Percentiles rank a stretch among this genome's conserved stretches.
Evolutionary conservation across 1,140 invertebrate species (phyloP).

Genomic region (Eupristina koningsbergeri): DNA sequence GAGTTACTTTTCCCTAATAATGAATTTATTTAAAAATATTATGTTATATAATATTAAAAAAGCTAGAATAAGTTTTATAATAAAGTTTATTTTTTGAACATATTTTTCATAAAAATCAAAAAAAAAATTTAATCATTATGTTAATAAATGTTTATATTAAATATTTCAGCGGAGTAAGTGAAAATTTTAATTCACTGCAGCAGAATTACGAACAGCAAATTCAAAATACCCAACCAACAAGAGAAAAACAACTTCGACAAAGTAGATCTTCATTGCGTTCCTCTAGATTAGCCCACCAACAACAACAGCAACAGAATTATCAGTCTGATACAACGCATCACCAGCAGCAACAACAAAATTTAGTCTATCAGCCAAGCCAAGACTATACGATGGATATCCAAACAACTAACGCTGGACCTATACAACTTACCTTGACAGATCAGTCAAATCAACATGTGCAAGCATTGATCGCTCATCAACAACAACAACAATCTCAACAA

Average conservation of each 20-base stretch:
- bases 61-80: too few species aligned
- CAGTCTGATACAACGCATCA: not conserved
- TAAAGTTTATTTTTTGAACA: too few species aligned
- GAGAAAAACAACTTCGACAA: slow-evolving; percentile 62
- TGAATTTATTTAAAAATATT: too few species aligned
- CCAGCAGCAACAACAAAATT: slow-evolving; percentile 55
- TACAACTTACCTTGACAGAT: slow-evolving; percentile 24
- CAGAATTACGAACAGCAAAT: slow-evolving; percentile 58
- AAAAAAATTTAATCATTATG: not conserved
- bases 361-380: slow-evolving; percentile 56
- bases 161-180: slow-evolving; percentile 57
- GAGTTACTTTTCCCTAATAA: too few species aligned
- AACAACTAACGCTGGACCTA: slow-evolving; percentile 33
- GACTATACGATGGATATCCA: slow-evolving; percentile 65
- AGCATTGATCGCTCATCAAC: slow-evolving; percentile 33
- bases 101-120: too few species aligned
- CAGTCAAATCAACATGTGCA: slow-evolving; percentile 48
- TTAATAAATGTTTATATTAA: not conserved
- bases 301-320: slow-evolving; percentile 36
- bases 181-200: slow-evolving; percentile 60
- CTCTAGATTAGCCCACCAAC: slow-evolving; percentile 61
- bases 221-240: slow-evolving; percentile 47
- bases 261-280: slow-evolving; percentile 60
- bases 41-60: too few species aligned
- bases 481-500: slow-evolving; percentile 27